Evolutionary conservation across 2,888 invertebrate species (phyloP), one percentile per base, ranked within the genome.

Genomic region (Caenorhabditis panamensis): DNA sequence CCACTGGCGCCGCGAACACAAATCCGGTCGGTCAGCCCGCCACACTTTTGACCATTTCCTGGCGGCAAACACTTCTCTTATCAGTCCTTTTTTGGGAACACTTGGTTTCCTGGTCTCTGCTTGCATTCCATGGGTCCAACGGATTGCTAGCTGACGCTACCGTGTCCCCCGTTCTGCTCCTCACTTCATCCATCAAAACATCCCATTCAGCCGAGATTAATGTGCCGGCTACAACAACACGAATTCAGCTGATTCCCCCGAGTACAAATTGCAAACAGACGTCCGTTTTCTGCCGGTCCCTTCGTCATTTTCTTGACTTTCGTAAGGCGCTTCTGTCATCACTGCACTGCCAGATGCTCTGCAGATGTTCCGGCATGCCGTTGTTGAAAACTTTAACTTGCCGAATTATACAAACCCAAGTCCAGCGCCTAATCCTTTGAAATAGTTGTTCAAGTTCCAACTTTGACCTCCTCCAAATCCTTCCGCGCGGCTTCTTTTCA

Each of bases 231-330:
- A 63, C 71, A 54, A 56, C 24, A 54, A 18, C 58, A 31, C 36
- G n/a, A 49, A 58, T 69, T 37, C 62, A 56, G 58, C 58, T 64
- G 63, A 63, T 64, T 73, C 73, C 73, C 73, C 41, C 9, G 73
- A 59, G 73, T 73, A 73, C 73, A 73, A 73, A 73, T 73, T 73
- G 64, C 64, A 73, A 73, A 73, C 73, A 73, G 64, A 64, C 73
- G 64, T 73, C 73, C 58, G 24, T 18, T n/a, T n/a, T n/a, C n/a
- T n/a, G n/a, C n/a, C 44, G 8, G 11, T 36, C 41, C 37, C 20
- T 49, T n/a, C 28, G 11, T 20, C 44, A 18, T 26, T 49, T 44
- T 58, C 20, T 51, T 31, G 44, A 24, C 24, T 58, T 58, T 73
- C 51, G n/a, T 22, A 51, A 47, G 44, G 58, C 58, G 66, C 73